Base-by-base conservation (phyloP, 2,888 invertebrate species). In the Hyppa rectilinea region DNA sequence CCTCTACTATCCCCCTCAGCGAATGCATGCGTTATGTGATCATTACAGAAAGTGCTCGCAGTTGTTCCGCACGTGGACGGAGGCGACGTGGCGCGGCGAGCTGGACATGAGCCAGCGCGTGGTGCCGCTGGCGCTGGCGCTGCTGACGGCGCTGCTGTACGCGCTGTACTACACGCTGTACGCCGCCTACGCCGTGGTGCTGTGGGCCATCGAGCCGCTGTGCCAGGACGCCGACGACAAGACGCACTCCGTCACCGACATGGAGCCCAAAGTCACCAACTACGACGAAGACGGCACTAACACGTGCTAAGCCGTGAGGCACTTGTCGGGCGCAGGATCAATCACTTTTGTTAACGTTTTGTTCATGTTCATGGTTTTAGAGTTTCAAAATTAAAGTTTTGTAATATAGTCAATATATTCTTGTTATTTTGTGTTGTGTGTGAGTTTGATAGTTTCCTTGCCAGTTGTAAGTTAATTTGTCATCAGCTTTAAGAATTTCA, bases 141-240 rank as follows among this genome's bases (percentile, higher is more conserved):
- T 69, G 2, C 10, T 85, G 7, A 92, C 93, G 2, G 92, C 83
- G 0, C 23, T 87, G 20, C 84, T 93, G 53, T 94, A 95, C 92
- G 63, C 81, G 0, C 38, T 89, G 10, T 93, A 93, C 90, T 89
- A 83, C 79, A 80, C 67, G 0, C 85, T 93, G 47, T 90, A 85
- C 84, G 85, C 85, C 1, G 31, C 86, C 17, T 85, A 93, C 86
- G 85, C 89, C 9, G 68, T 88, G 0, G 87, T 91, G 1, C 79
- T 91, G 65, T 95, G 95, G 95, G 81, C 93, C 56, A 82, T 93
- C 1, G 93, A 93, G 81, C 95, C 95, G 14, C 87, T 94, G 2
- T 87, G 89, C 74, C 14, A 75, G 0, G 85, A 83, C 4, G 0
- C 23, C 2, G 89, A 89, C 17, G 87, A 86, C 20, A 78, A 72